A percentile compares a stretch with the other conserved stretches of the same genome.
Evolutionary conservation across 2,113 vertebrate species (phyloP).

Genomic region (Probosciger aterrimus): DNA sequence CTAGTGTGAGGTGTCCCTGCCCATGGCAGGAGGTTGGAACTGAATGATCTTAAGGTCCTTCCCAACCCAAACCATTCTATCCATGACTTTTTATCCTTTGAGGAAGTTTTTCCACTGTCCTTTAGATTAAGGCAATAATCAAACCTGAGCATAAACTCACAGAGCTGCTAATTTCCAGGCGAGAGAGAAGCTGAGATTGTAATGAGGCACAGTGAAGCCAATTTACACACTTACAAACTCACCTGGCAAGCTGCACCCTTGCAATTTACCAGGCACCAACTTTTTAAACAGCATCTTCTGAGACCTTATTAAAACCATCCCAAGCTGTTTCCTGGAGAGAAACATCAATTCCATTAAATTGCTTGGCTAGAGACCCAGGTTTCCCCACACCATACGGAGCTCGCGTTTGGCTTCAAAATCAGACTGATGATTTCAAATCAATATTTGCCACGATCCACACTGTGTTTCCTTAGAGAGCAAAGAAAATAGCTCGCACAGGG

Average conservation of each 20-base stretch:
- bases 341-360: background rate
- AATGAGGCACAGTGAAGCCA: constrained; percentile 31
- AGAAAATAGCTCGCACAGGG: background rate
- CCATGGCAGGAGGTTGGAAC: background rate
- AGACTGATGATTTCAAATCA: background rate
- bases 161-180: background rate
- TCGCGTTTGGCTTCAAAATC: background rate
- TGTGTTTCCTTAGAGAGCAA: background rate
- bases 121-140: background rate
- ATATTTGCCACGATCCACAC: too few species aligned
- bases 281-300: constrained; percentile 36
- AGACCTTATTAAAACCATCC: constrained; percentile 21
- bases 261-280: background rate
- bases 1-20: background rate
- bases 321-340: background rate
- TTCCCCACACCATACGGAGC: background rate
- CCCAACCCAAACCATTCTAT: background rate
- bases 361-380: background rate
- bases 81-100: background rate
- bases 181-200: background rate
- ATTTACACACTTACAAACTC: background rate
- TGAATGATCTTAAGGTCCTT: background rate
- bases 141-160: background rate
- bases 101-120: background rate
- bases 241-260: background rate